Evolutionary conservation across 2,888 invertebrate species (phyloP).

Genomic region (Agrotis puta): DNA sequence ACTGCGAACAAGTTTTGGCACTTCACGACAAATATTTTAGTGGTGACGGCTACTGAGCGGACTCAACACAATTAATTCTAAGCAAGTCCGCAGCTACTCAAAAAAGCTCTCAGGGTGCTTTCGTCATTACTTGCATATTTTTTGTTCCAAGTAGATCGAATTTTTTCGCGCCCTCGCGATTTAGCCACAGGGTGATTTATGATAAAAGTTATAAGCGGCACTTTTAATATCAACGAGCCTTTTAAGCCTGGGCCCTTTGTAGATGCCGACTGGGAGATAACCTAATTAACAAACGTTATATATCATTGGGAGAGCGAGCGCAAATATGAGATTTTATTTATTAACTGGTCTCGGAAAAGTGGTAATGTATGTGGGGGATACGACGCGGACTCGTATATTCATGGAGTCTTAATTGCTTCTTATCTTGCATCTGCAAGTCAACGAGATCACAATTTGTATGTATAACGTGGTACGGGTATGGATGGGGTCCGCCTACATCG

Average conservation of each 20-base stretch:
- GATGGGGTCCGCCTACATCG: conserved; percentile 43
- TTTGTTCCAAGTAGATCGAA: conserved; percentile 84
- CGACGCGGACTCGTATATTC: conserved; percentile 58
- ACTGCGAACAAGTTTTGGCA: conserved; percentile 45
- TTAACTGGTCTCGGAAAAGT: conserved; percentile 75
- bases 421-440: conserved; percentile 77
- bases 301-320: conserved; percentile 83
- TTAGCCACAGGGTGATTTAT: conserved; percentile 89
- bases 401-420: conserved; percentile 79
- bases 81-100: conserved; percentile 82
- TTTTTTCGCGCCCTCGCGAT: conserved; percentile 86
- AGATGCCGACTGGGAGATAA: conserved; percentile 89
- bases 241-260: conserved; percentile 84
- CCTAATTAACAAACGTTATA: conserved; percentile 90
- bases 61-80: conserved; percentile 85
- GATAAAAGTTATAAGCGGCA: conserved; percentile 88
- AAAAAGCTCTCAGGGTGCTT: conserved; percentile 89
- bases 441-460: conserved; percentile 76
- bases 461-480: conserved; percentile 39
- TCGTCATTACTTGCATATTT: conserved; percentile 90
- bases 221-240: conserved; percentile 90
- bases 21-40: conserved; percentile 48
- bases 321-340: conserved; percentile 86
- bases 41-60: conserved; percentile 57
- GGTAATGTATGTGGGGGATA: conserved; percentile 71